Conservation (phyloP, 2,888 invertebrate genomes). For the Hemistola chrysoprasaria region DNA sequence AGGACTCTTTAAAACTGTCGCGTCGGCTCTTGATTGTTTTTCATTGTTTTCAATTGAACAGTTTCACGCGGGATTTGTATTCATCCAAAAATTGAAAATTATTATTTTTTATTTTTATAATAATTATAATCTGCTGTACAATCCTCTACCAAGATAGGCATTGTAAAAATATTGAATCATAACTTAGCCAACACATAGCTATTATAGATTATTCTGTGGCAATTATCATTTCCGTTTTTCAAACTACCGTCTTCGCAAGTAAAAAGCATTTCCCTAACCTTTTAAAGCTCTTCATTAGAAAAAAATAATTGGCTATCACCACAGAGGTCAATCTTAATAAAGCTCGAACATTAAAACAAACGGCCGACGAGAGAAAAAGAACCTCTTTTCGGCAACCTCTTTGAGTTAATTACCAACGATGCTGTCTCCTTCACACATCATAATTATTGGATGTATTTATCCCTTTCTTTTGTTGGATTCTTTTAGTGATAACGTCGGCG, state of each 20-base stretch:
- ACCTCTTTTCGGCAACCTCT: conserved; percentile 73
- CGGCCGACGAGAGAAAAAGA: conserved; percentile 54
- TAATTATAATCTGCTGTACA: too few relatives aligned
- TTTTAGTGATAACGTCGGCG: conserved; percentile 51
- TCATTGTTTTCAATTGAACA: conserved; percentile 64
- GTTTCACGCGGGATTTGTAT: neutral
- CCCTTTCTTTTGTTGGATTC: conserved; percentile 34
- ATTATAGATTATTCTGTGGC: too few relatives aligned
- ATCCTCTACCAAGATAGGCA: too few relatives aligned
- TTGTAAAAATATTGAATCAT: too few relatives aligned
- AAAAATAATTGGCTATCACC: conserved; percentile 34
- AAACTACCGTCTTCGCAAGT: too few relatives aligned
- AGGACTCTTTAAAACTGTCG: conserved; percentile 56
- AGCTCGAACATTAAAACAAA: conserved; percentile 59
- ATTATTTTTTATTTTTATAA: too few relatives aligned
- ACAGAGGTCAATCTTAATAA: conserved; percentile 33
- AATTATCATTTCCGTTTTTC: too few relatives aligned
- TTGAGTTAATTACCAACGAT: conserved; percentile 68
- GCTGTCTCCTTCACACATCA: conserved; percentile 33
- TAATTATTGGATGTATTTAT: conserved; percentile 23
- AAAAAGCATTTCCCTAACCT: conserved; percentile 14
- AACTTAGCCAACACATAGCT: too few relatives aligned
- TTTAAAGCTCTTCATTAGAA: conserved; percentile 22
- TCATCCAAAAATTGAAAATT: too few relatives aligned
- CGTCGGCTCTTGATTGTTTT: conserved; percentile 28